These are phyloP conservation scores for Hexactinellida sp. DNA, from an alignment of 37 sponge, comb jelly and placozoan genomes.

Conservation along the genomic window DNA sequence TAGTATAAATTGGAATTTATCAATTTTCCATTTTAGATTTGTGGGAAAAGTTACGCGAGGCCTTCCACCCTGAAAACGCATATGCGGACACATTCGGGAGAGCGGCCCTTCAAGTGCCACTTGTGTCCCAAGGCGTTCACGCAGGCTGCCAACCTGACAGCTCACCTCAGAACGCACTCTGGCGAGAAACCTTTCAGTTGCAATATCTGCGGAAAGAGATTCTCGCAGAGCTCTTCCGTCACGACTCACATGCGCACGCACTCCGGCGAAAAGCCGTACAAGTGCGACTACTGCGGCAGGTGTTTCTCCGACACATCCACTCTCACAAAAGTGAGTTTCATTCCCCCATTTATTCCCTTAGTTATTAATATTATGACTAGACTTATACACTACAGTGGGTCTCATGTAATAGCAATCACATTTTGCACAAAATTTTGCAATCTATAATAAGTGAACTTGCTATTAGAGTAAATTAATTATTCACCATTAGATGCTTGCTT, in stretches of 20 bases:
- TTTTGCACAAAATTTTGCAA: too few relatives aligned
- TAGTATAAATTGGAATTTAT: too few relatives aligned
- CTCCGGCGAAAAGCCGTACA: conserved; percentile 88
- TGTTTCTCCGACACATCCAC: conserved; percentile 93
- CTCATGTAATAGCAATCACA: too few relatives aligned
- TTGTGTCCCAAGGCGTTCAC: conserved; percentile 87
- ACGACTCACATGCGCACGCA: conserved; percentile 96
- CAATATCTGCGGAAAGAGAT: conserved; percentile 70
- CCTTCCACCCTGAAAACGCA: conserved; percentile 91
- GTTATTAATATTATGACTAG: too few relatives aligned
- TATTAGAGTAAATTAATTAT: too few relatives aligned
- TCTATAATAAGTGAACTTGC: too few relatives aligned
- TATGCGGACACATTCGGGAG: conserved; percentile 84
- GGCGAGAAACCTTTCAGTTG: conserved; percentile 96
- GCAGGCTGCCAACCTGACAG: conserved; percentile 95
- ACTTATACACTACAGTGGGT: too few relatives aligned
- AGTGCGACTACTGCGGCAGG: conserved; percentile 76
- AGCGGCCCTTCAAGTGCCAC: conserved; percentile 83
- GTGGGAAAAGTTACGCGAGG: conserved; percentile 92
- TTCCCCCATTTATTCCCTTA: too few relatives aligned
- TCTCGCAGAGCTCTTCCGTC: conserved; percentile 92
- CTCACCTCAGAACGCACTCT: conserved; percentile 87
- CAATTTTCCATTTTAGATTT: too few relatives aligned
- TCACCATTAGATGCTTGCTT: too few relatives aligned
- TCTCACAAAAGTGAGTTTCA: conserved; percentile 59